Evolutionary conservation across 1,140 invertebrate genomes (phyloP), one percentile per base, ranked within the genome.

Genomic region (Neodiprion virginianus): DNA sequence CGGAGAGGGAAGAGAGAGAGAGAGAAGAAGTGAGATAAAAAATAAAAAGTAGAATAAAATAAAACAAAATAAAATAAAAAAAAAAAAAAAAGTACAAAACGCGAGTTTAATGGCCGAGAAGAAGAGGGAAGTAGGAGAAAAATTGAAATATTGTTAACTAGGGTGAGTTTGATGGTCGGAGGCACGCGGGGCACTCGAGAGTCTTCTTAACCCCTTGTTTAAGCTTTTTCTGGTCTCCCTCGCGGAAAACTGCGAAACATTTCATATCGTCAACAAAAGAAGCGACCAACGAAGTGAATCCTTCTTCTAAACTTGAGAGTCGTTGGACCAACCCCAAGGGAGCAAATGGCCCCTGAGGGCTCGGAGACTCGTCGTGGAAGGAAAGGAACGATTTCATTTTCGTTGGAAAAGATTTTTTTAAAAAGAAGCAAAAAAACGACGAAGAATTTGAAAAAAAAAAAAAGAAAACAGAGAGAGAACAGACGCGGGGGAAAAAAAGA

Each of bases 241-340:
- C 53, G 11, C 8, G 11, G 5, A 61, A 61, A 61, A 61, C 53
- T 61, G 53, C 17, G 8, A 61, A 61, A 61, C 53, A 61, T 61
- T 61, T 17, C 53, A 17, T 61, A 61, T 61, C 53, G 53, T 61
- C 53, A 61, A 61, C 53, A 61, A 61, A 61, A 61, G 53, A 61
- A 8, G 53, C 53, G 53, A 17, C 11, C 53, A 61, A 61, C 53
- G 53, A 61, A 61, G 53, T 61, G 53, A 61, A 61, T 61, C 53
- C 53, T 61, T 61, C 53, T 61, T 17, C 53, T 61, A 12, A 5
- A 61, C 11, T 61, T 61, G n/a, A 61, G 53, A 17, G 53, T 61
- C 53, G 53, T 61, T 61, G 53, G 53, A 40, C 28, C 28, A 40
- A 5, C 53, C 50, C 53, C 53, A 12, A 17, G 53, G 53, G 53